These are phyloP conservation scores for Aleiodes sp. DNA, from an alignment of 1,140 invertebrate species.

Conservation along the genomic window DNA sequence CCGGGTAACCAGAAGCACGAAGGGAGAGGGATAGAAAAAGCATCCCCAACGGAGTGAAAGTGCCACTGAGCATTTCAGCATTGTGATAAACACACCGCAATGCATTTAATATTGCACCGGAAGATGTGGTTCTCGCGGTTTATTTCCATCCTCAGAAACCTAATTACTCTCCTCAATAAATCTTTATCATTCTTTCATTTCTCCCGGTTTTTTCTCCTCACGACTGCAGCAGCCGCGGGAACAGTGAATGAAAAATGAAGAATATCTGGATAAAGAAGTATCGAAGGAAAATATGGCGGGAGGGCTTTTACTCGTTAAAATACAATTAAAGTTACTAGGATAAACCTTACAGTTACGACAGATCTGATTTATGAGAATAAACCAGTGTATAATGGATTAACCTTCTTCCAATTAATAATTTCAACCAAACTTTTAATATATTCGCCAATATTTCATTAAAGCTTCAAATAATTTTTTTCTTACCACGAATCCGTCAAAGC, in stretches of 20 bases:
- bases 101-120: neutral
- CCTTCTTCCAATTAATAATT: constrained; percentile 22
- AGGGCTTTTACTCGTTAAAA: constrained; percentile 30
- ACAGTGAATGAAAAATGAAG: neutral
- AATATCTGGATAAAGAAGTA: neutral
- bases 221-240: neutral
- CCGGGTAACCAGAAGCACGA: no score
- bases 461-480: neutral
- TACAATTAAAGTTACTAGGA: constrained; percentile 31
- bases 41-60: neutral
- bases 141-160: neutral
- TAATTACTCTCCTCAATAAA: no score
- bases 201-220: no score
- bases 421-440: constrained; percentile 4
- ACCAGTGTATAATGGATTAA: constrained; percentile 7
- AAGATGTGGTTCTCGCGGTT: neutral
- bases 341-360: neutral
- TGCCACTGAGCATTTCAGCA: neutral
- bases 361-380: constrained; percentile 21
- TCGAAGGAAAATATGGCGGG: neutral
- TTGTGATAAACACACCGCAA: neutral
- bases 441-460: neutral
- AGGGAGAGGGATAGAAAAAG: neutral
- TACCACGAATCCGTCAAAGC: neutral
- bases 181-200: no score